Percentiles rank a stretch among this genome's conserved stretches.
These are phyloP conservation scores for Rhorus exstirpatorius DNA, from an alignment of 2,888 invertebrate species.

Conservation along the genomic window DNA sequence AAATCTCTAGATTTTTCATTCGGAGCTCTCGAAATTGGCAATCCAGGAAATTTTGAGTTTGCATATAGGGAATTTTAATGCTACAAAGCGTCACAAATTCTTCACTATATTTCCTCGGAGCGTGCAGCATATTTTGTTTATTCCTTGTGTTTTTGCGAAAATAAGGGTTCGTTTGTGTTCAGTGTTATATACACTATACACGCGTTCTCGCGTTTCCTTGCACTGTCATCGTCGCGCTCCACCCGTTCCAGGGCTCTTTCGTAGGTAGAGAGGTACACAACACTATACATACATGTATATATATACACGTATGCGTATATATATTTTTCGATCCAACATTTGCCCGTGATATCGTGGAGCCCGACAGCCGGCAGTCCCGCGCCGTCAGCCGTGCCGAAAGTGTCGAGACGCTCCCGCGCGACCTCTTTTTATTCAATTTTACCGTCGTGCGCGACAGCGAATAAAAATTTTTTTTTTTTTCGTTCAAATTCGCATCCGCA, in stretches of 20 bases:
- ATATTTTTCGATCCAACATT: slow-evolving; percentile 52
- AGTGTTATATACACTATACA: slow-evolving; percentile 3
- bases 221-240: slow-evolving; percentile 51
- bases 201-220: slow-evolving; percentile 39
- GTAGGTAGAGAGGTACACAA: slow-evolving; percentile 40
- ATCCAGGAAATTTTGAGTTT: too few relatives aligned
- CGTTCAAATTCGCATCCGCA: too few relatives aligned
- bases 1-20: too few relatives aligned
- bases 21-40: too few relatives aligned
- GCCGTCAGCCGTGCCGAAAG: slow-evolving; percentile 72
- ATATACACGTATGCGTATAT: slow-evolving; percentile 5
- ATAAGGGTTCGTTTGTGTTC: slow-evolving; percentile 37
- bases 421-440: background rate
- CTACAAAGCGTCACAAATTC: too few relatives aligned
- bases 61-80: too few relatives aligned
- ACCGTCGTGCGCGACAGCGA: background rate
- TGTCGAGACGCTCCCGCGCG: slow-evolving; percentile 61
- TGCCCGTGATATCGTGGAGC: slow-evolving; percentile 61
- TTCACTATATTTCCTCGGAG: too few relatives aligned
- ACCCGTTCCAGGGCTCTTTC: slow-evolving; percentile 43
- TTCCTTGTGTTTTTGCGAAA: slow-evolving; percentile 1
- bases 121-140: too few relatives aligned
- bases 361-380: slow-evolving; percentile 71
- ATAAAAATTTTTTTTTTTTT: background rate
- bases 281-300: background rate